These are phyloP conservation scores for Tringa solitaria DNA, from an alignment of 2,113 vertebrate species.

Conservation along the genomic window DNA sequence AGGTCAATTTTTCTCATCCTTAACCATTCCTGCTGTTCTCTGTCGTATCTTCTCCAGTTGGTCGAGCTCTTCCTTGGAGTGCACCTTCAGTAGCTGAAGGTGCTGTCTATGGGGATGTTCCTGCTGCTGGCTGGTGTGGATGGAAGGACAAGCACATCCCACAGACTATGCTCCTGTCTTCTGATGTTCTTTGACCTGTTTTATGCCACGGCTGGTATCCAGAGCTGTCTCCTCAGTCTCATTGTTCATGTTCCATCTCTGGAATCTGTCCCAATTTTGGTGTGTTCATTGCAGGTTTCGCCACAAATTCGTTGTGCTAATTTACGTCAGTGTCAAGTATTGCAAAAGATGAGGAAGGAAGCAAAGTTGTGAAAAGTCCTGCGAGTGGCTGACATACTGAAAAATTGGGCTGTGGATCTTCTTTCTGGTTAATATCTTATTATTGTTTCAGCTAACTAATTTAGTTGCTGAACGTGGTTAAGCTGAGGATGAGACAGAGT, in stretches of 20 bases:
- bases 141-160: background rate
- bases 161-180: background rate
- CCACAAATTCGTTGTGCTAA: background rate
- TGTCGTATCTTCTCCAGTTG: background rate
- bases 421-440: background rate
- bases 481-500: background rate
- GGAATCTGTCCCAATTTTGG: background rate
- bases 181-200: background rate
- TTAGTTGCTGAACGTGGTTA: background rate
- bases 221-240: background rate
- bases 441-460: background rate
- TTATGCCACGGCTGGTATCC: background rate
- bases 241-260: background rate
- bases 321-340: background rate
- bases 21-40: background rate
- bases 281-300: background rate
- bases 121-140: background rate
- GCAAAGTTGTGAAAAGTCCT: background rate
- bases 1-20: background rate
- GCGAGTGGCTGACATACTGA: background rate
- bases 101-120: rapidly evolving
- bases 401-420: background rate
- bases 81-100: background rate
- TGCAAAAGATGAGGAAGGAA: background rate
- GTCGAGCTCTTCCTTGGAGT: background rate